Evolutionary conservation across 1,140 invertebrate genomes (phyloP).

Genomic region (Caenorhabditis brenneri): DNA sequence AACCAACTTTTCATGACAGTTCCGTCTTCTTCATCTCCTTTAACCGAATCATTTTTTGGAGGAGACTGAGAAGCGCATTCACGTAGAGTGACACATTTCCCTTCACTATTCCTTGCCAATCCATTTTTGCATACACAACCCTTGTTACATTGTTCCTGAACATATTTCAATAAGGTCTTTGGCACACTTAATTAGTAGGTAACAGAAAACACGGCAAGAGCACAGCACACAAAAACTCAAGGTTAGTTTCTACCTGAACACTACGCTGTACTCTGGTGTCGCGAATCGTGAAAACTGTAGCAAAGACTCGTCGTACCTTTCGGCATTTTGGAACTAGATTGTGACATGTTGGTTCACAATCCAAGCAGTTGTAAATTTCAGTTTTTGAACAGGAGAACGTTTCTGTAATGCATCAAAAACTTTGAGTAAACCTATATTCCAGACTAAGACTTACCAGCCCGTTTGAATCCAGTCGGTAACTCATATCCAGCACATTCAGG

Average conservation of each 20-base stretch:
- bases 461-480: neutral
- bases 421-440: neutral
- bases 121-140: constrained; percentile 25
- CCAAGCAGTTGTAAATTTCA: constrained; percentile 7
- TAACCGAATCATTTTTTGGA: constrained; percentile 5
- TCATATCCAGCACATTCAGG: constrained; percentile 10
- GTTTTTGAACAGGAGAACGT: constrained; percentile 18
- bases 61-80: constrained; percentile 5
- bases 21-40: neutral
- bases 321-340: constrained; percentile 20
- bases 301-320: constrained; percentile 13
- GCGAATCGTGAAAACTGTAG: neutral
- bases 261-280: constrained; percentile 24
- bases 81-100: constrained; percentile 7
- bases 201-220: neutral
- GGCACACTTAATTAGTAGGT: neutral
- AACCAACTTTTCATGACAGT: constrained; percentile 23
- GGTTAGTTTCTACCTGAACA: neutral
- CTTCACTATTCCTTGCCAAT: neutral
- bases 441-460: neutral
- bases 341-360: constrained; percentile 30
- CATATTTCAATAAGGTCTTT: neutral
- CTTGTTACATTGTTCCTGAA: constrained; percentile 34
- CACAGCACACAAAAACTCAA: neutral
- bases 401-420: neutral